Base-by-base conservation (phyloP, 2,113 vertebrate species). In the Hippocampus barbouri region DNA sequence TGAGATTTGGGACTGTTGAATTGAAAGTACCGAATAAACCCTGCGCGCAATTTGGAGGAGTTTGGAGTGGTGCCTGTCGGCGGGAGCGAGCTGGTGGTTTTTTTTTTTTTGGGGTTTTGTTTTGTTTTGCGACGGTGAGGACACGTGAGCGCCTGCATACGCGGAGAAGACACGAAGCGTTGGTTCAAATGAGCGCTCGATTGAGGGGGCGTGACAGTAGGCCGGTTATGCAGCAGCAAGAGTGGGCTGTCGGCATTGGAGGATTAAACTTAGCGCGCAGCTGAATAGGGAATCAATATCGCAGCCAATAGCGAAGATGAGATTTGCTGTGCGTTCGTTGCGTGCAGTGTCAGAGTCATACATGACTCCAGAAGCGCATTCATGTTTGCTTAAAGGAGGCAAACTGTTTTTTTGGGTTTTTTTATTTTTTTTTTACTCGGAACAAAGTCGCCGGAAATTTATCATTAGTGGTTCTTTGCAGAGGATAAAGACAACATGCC, bases 191-290 rank as follows among this genome's bases (percentile, higher is more conserved):
- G n/a, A 66, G n/a, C 63, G n/a, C 41, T 47, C 40, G 15, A 43
- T n/a, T 47, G 64, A 66, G 64, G 64, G 43, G 64, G 64, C 61
- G 68, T 74, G 84, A 83, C 82, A 82, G 84, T 75, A 83, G 87
- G 87, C 75, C 68, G 78, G 78, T 86, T 87, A 82, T 77, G 80
- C 76, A 87, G 76, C 75, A 82, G 51, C 63, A 77, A 77, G 69
- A 80, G 84, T 90, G 89, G 83, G 86, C 57, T 78, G 70, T 71
- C 69, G 77, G 70, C 68, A 78, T 81, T 76, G 86, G 82, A 82
- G 72, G 77, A 72, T 80, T 76, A 81, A 82, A 86, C 56, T 72
- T 54, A 72, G 75, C 25, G 69, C 77, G 72, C 74, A 74, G 43
- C 74, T 41, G 54, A 60, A 66, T 12, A 2, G 60, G 65, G 60